phyloP scores from a whole-genome alignment of 2,113 vertebrate genomes.

The Gobio gobio region DNA sequence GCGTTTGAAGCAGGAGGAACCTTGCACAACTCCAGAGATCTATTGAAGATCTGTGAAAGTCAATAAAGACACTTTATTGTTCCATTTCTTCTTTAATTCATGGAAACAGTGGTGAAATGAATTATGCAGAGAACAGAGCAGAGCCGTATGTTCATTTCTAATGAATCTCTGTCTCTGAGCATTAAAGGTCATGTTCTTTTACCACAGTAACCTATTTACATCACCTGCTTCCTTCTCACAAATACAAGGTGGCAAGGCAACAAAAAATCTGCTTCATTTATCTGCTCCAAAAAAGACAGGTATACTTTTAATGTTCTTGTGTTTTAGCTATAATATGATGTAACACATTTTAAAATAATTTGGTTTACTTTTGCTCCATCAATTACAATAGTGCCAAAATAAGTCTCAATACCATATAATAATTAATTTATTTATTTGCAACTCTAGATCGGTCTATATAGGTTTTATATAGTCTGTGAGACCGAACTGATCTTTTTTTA shows the following conservation, averaged over 20 bases:
- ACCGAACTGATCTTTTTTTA: neutral
- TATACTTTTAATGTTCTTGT: neutral
- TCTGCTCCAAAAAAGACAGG: neutral
- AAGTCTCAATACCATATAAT: neutral
- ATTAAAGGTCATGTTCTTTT: slow-evolving; percentile 32
- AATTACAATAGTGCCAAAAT: neutral
- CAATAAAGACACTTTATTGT: neutral
- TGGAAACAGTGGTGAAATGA: neutral
- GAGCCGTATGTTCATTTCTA: neutral
- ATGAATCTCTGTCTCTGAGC: slow-evolving; percentile 8
- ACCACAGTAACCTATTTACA: slow-evolving; percentile 30
- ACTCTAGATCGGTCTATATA: neutral
- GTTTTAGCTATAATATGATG: neutral
- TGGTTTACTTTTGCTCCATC: neutral
- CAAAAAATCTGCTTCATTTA: slow-evolving; percentile 13
- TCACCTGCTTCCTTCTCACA: slow-evolving; percentile 3
- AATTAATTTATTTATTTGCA: neutral
- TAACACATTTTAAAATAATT: neutral
- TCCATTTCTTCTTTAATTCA: neutral
- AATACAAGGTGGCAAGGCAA: neutral
- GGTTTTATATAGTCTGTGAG: neutral
- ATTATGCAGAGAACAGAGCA: slow-evolving; percentile 7
- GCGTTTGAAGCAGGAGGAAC: too few relatives aligned
- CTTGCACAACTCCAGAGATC: too few relatives aligned
- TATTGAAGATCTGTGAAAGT: too few relatives aligned